phyloP scores from a whole-genome alignment of 2,113 vertebrate species.

The Rattus rattus region DNA sequence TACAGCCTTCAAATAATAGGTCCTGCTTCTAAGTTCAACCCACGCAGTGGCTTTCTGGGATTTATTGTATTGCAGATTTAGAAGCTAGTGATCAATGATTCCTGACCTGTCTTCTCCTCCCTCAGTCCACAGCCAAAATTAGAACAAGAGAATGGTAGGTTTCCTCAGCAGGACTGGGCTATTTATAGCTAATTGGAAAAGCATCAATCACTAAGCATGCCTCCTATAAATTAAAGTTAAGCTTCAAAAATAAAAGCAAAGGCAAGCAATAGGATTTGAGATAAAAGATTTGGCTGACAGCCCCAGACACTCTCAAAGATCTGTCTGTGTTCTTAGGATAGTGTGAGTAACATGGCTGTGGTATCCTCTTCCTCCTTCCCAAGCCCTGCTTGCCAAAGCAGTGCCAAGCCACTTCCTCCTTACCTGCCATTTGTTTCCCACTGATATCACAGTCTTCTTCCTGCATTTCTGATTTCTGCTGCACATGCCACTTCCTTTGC shows the following conservation, averaged over 20 bases:
- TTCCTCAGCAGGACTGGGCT: neutral
- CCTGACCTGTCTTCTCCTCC: neutral
- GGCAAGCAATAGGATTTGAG: neutral
- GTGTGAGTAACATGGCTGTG: neutral
- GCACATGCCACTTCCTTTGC: neutral
- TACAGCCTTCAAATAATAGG: neutral
- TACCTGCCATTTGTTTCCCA: neutral
- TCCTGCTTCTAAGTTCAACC: neutral
- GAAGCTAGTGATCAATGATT: neutral
- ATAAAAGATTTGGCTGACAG: neutral
- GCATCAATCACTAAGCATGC: neutral
- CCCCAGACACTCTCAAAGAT: neutral
- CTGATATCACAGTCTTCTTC: fast-evolving
- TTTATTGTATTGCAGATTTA: neutral
- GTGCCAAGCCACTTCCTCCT: fast-evolving
- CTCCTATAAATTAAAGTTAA: neutral
- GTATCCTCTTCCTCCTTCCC: fast-evolving
- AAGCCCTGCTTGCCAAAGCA: neutral
- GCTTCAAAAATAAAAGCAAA: conserved; percentile 42
- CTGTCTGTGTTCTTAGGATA: neutral
- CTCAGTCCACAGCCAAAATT: neutral
- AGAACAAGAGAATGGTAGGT: neutral
- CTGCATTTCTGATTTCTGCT: neutral
- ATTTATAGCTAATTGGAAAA: conserved; percentile 65
- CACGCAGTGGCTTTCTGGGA: neutral